These are phyloP conservation scores for Saturnia japonica DNA, from an alignment of 2,888 invertebrate species.

Conservation along the genomic window DNA sequence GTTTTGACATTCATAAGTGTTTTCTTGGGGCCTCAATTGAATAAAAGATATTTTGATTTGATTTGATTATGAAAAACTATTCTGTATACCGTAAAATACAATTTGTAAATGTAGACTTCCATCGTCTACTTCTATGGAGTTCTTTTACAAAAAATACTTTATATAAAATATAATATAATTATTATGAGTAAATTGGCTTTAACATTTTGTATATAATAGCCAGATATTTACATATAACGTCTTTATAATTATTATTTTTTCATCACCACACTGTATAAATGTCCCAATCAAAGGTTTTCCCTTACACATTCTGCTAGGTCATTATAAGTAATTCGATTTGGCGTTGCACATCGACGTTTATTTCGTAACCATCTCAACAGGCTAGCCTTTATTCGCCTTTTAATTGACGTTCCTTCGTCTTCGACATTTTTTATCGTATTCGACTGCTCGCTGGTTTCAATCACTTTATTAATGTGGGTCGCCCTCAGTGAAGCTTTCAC, in stretches of 20 bases:
- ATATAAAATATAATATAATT: too few relatives aligned
- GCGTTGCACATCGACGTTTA: slow-evolving; percentile 15
- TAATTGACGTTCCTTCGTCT: slow-evolving; percentile 55
- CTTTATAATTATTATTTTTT: neutral
- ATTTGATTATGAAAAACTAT: too few relatives aligned
- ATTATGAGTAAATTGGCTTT: too few relatives aligned
- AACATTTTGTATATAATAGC: too few relatives aligned
- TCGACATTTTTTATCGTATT: slow-evolving; percentile 44
- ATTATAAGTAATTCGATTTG: slow-evolving; percentile 18
- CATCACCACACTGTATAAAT: neutral
- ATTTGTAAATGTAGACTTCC: too few relatives aligned
- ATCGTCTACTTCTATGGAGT: too few relatives aligned
- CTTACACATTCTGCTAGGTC: slow-evolving; percentile 5
- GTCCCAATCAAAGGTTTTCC: neutral
- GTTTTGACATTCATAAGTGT: too few relatives aligned
- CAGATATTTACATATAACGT: too few relatives aligned
- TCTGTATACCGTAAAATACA: too few relatives aligned
- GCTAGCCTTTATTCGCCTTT: slow-evolving; percentile 37
- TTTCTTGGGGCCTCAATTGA: too few relatives aligned
- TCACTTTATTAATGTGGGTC: slow-evolving; percentile 61
- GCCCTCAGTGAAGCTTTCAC: slow-evolving; percentile 49
- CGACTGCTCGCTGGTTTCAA: slow-evolving; percentile 48
- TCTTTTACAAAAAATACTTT: too few relatives aligned
- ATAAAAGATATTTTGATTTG: too few relatives aligned
- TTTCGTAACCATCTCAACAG: slow-evolving; percentile 12